A percentile compares a stretch with the other conserved stretches of the same genome.
phyloP scores from a whole-genome alignment of 1,140 invertebrate species.

The Drosophila nannoptera region DNA sequence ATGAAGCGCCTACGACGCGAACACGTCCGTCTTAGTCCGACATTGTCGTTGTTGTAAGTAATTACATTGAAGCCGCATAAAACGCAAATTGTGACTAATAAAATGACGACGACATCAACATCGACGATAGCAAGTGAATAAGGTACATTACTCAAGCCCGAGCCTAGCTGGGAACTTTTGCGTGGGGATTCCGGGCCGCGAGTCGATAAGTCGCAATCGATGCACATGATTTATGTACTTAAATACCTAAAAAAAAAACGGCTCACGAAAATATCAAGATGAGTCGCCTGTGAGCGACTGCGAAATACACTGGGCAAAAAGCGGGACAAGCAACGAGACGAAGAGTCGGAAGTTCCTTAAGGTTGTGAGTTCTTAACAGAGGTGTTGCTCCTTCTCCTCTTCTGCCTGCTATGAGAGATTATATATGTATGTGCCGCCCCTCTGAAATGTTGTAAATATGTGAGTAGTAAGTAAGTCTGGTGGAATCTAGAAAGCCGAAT shows the following conservation, averaged over 20 bases:
- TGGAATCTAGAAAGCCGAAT: too few relatives aligned
- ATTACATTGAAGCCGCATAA: slow-evolving; percentile 56
- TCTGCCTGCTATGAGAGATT: too few relatives aligned
- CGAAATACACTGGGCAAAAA: too few relatives aligned
- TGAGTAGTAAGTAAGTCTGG: too few relatives aligned
- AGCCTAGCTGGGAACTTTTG: slow-evolving; percentile 11
- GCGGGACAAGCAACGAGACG: too few relatives aligned
- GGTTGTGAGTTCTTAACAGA: too few relatives aligned
- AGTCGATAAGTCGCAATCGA: slow-evolving; percentile 54
- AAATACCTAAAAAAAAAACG: background rate
- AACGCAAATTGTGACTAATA: slow-evolving; percentile 59
- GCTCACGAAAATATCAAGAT: background rate
- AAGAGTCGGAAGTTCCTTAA: too few relatives aligned
- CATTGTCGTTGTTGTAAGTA: slow-evolving; percentile 65
- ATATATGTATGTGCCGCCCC: too few relatives aligned
- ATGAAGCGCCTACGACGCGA: too few relatives aligned
- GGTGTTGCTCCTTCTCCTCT: too few relatives aligned
- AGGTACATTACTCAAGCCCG: slow-evolving; percentile 23
- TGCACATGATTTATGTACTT: slow-evolving; percentile 50
- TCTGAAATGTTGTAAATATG: too few relatives aligned
- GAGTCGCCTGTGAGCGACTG: too few relatives aligned
- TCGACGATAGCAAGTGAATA: slow-evolving; percentile 31
- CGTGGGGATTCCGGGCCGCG: slow-evolving; percentile 36
- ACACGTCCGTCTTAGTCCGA: slow-evolving; percentile 20
- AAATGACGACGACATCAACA: slow-evolving; percentile 30